Evolutionary conservation across 2,113 vertebrate genomes (phyloP).

Genomic region (Triplophysa rosa): DNA sequence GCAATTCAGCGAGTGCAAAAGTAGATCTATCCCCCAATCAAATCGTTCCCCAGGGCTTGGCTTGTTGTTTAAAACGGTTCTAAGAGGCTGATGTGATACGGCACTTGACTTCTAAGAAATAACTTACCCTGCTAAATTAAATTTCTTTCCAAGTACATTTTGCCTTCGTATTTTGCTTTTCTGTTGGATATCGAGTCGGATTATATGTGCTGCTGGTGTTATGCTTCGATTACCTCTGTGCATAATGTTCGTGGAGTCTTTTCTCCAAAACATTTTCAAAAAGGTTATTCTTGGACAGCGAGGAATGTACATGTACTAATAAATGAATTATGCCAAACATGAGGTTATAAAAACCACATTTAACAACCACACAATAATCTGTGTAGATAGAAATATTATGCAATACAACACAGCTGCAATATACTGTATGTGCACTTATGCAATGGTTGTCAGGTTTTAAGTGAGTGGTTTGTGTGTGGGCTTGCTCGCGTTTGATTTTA

Average conservation of each 20-base stretch:
- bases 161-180: neutral
- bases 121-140: slow-evolving; percentile 23
- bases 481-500: slow-evolving; percentile 57
- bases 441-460: slow-evolving; percentile 62
- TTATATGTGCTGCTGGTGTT: neutral
- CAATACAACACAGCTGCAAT: slow-evolving; percentile 28
- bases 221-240: neutral
- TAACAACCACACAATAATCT: slow-evolving; percentile 49
- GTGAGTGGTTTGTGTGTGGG: slow-evolving; percentile 53
- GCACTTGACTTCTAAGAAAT: slow-evolving; percentile 23
- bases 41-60: slow-evolving; percentile 6
- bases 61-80: slow-evolving; percentile 26
- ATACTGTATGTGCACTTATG: slow-evolving; percentile 61
- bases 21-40: slow-evolving; percentile 15
- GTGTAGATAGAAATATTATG: slow-evolving; percentile 39
- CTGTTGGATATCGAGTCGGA: neutral
- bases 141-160: slow-evolving; percentile 10
- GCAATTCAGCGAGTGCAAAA: slow-evolving; percentile 10
- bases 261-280: neutral
- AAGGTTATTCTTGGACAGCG: neutral
- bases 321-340: neutral
- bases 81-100: slow-evolving; percentile 7
- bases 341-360: slow-evolving; percentile 6
- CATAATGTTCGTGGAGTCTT: neutral
- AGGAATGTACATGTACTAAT: slow-evolving; percentile 18